Percentiles rank a stretch among this genome's conserved stretches.
These are phyloP conservation scores for Ylistrum balloti DNA, from an alignment of 1,140 invertebrate genomes.

Conservation along the genomic window DNA sequence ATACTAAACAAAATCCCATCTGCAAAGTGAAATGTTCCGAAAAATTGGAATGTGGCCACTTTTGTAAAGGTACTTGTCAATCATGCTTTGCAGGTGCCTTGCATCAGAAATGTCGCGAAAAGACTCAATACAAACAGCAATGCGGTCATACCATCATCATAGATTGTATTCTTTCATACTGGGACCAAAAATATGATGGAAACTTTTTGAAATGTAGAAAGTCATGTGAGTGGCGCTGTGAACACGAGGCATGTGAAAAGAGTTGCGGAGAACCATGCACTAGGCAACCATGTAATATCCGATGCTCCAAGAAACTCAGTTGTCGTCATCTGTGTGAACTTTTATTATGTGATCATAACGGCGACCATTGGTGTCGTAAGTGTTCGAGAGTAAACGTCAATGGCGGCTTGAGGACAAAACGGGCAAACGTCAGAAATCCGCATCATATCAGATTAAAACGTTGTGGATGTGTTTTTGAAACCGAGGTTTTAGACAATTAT, in stretches of 20 bases:
- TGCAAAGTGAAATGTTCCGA: constrained; percentile 43
- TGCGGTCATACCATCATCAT: constrained; percentile 77
- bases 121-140: constrained; percentile 69
- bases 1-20: not conserved
- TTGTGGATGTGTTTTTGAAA: not conserved
- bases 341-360: constrained; percentile 87
- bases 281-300: constrained; percentile 83
- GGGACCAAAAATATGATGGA: constrained; percentile 84
- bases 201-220: constrained; percentile 85
- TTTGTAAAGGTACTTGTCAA: constrained; percentile 61
- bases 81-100: constrained; percentile 86
- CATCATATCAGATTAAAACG: not conserved
- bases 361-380: constrained; percentile 72
- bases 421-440: not conserved
- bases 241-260: constrained; percentile 85
- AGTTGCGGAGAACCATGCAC: constrained; percentile 86
- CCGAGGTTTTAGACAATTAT: not conserved
- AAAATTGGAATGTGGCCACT: constrained; percentile 61
- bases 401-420: not conserved
- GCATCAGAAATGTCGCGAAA: constrained; percentile 82
- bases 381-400: constrained; percentile 70
- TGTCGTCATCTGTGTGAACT: constrained; percentile 87
- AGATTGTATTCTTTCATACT: constrained; percentile 43
- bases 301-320: constrained; percentile 69
- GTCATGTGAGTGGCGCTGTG: constrained; percentile 81